Base-by-base conservation (phyloP, 1,140 invertebrate genomes). In the Daktulosphaira vitifoliae region DNA sequence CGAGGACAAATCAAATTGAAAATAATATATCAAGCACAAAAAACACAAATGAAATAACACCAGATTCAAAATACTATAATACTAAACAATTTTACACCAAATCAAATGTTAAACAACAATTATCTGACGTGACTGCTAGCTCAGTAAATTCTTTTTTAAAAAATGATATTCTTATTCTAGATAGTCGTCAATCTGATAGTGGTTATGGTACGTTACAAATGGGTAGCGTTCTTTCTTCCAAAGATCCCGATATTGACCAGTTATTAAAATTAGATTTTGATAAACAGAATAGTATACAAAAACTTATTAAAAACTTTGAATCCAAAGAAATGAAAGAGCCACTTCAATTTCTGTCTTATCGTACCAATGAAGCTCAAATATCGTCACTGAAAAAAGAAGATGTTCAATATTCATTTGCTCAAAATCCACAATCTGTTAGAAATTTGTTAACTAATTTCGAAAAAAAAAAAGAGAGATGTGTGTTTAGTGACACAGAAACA, bases 41-140 rank as follows among this genome's bases (percentile, higher is more conserved):
- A 62, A 62, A 46, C 20, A 16, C 46, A 11, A 20, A 62, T 22
- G 56, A 62, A 48, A 62, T 62, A n/a, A 62, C 56, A 8, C 56
- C 56, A 20, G 56, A 62, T 16, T 62, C 56, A 62, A 62, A 62
- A 33, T 62, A 62, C 18, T 46, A 22, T 16, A 62, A 46, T 13
- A 62, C 56, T 15, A 62, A 46, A 11, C 44, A 62, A 9, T 62
- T 62, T 46, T 62, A 62, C 22, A 62, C 56, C 1, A 62, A 62
- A 48, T 39, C 56, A 33, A 39, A 20, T 0, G 42, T 48, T 13
- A 62, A 62, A 23, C 56, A 62, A n/a, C 29, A 33, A 33, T 87
- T 67, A 87, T 90, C 73, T 87, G 90, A 76, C 86, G 90, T 87
- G 87, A 88, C 90, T 82, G 78, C 76, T 11, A 62, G 42, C 18